Evolutionary conservation across 1,140 invertebrate species (phyloP).

Genomic region (Lerema accius): DNA sequence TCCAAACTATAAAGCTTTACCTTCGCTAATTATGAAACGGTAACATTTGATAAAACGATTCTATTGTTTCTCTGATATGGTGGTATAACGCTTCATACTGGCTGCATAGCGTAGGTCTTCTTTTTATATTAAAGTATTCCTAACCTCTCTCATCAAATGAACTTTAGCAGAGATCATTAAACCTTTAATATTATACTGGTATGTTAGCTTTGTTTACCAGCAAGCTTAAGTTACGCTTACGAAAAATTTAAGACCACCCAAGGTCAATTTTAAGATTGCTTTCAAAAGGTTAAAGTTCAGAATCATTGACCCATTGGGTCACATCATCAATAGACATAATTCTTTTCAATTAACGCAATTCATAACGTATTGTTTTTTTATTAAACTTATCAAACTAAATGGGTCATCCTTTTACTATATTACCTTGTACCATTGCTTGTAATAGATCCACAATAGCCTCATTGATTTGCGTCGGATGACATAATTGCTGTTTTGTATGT

Average conservation of each 20-base stretch:
- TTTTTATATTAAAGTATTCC: no score
- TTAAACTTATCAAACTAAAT: constrained; percentile 8
- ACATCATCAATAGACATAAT: not conserved
- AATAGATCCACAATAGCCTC: constrained; percentile 18
- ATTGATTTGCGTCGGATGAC: constrained; percentile 29
- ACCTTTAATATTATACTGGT: no score
- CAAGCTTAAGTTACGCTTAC: no score
- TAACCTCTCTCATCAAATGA: no score
- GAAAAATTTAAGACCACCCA: not conserved
- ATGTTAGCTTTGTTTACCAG: no score
- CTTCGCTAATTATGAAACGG: no score
- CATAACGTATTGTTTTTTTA: constrained; percentile 4
- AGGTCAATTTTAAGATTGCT: not conserved
- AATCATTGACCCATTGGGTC: not conserved
- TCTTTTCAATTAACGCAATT: not conserved
- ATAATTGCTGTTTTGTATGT: constrained; percentile 34
- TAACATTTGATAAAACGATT: no score
- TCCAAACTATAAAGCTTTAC: no score
- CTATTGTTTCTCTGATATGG: no score
- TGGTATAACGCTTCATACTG: no score
- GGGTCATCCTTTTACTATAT: constrained; percentile 8
- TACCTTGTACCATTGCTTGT: constrained; percentile 5
- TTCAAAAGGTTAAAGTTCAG: not conserved
- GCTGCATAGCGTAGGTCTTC: no score
- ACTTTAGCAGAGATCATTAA: no score